These are phyloP conservation scores for Petrocephalus sullivani DNA, from an alignment of 2,797 vertebrate species.

Conservation along the genomic window DNA sequence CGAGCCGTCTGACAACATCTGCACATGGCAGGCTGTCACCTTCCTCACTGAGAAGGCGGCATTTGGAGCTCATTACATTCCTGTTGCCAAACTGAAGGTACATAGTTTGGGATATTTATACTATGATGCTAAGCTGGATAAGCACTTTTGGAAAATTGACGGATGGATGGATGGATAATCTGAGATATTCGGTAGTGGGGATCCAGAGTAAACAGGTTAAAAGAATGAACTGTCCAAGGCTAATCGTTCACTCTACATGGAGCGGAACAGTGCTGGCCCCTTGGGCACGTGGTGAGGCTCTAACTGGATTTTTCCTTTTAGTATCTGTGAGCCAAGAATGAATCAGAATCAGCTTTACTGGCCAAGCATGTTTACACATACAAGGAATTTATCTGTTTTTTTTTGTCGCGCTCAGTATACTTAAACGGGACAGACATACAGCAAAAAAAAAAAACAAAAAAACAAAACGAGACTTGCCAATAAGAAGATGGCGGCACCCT, in stretches of 20 bases:
- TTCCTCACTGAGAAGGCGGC: background rate
- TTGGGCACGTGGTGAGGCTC: background rate
- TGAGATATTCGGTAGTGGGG: background rate
- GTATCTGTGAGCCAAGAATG: background rate
- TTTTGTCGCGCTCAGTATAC: too few species aligned
- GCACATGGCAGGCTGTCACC: background rate
- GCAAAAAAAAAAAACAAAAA: too few species aligned
- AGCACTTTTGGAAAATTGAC: background rate
- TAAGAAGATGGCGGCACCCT: background rate
- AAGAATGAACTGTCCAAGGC: background rate
- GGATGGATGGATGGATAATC: background rate
- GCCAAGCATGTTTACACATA: too few species aligned
- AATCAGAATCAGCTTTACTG: too few species aligned
- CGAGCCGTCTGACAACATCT: background rate
- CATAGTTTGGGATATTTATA: background rate
- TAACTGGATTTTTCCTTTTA: background rate
- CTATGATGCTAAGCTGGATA: background rate
- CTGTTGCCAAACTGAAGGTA: background rate
- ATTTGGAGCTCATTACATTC: background rate
- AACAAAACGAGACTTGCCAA: background rate
- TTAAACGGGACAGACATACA: too few species aligned
- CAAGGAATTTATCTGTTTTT: too few species aligned
- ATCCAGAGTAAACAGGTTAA: constrained; percentile 5
- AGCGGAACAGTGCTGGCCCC: background rate
- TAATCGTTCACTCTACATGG: background rate